Percentiles rank a stretch among this genome's conserved stretches.
Conservation (phyloP, 1,140 invertebrate species). For the Aleiodes sp. region DNA sequence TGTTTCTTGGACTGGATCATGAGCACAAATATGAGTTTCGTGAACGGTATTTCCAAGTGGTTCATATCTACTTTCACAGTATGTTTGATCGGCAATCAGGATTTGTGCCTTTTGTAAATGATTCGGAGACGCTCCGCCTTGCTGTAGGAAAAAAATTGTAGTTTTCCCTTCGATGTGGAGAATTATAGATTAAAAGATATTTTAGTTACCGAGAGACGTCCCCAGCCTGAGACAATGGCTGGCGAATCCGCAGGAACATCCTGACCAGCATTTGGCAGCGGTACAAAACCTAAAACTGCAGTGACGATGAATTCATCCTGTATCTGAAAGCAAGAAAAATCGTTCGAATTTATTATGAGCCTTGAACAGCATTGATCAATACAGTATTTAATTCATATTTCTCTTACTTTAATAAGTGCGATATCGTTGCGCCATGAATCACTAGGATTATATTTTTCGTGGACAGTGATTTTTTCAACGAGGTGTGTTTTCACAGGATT, state of each 20-base stretch:
- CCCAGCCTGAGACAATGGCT: slow-evolving; percentile 34
- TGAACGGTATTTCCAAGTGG: slow-evolving; percentile 10
- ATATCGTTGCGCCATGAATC: slow-evolving; percentile 45
- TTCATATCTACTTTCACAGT: slow-evolving; percentile 17
- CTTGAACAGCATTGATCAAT: no score
- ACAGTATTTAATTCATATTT: no score
- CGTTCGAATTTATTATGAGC: no score
- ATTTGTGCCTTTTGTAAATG: slow-evolving; percentile 24
- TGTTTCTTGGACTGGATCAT: slow-evolving; percentile 20
- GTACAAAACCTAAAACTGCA: not conserved
- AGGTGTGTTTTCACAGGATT: not conserved
- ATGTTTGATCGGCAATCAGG: slow-evolving; percentile 23
- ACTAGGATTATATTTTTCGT: slow-evolving; percentile 28
- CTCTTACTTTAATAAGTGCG: slow-evolving; percentile 35
- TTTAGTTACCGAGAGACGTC: no score
- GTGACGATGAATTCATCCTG: not conserved
- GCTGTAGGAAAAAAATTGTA: no score
- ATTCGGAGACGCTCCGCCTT: slow-evolving; percentile 15
- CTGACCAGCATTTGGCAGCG: not conserved
- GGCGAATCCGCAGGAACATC: not conserved
- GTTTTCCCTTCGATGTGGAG: no score
- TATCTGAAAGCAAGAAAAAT: no score
- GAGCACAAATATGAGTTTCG: slow-evolving; percentile 35
- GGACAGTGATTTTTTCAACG: slow-evolving; percentile 36
- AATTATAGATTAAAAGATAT: no score